Conservation (phyloP, 2,113 vertebrate genomes). For the Peromyscus polionotus region DNA sequence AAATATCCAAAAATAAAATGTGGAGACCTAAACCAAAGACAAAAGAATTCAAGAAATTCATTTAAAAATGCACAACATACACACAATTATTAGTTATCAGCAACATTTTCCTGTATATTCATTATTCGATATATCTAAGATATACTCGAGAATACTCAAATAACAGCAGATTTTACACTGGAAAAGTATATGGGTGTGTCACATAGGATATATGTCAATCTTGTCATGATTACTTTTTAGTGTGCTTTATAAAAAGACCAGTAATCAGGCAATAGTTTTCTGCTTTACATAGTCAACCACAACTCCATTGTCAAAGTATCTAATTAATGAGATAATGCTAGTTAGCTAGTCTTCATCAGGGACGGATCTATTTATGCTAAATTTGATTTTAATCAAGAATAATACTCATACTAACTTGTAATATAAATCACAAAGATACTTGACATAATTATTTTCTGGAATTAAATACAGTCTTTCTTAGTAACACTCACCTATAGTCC, state of each 20-base stretch:
- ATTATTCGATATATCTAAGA: background rate
- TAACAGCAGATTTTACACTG: background rate
- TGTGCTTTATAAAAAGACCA: background rate
- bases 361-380: background rate
- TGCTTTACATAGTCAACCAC: background rate
- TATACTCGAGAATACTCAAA: background rate
- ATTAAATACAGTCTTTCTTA: background rate
- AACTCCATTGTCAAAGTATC: background rate
- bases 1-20: background rate
- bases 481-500: background rate
- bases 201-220: background rate
- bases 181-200: background rate
- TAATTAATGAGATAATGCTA: background rate
- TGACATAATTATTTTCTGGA: background rate
- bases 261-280: background rate
- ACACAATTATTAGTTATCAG: background rate
- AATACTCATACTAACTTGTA: background rate
- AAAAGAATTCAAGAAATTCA: background rate
- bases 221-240: background rate
- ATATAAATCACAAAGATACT: background rate
- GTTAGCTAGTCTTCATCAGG: background rate
- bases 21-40: background rate
- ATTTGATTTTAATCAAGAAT: constrained; percentile 3
- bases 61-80: background rate
- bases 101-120: background rate